phyloP scores from a whole-genome alignment of 2,888 invertebrate species.

The Ctenicera cuprea region DNA sequence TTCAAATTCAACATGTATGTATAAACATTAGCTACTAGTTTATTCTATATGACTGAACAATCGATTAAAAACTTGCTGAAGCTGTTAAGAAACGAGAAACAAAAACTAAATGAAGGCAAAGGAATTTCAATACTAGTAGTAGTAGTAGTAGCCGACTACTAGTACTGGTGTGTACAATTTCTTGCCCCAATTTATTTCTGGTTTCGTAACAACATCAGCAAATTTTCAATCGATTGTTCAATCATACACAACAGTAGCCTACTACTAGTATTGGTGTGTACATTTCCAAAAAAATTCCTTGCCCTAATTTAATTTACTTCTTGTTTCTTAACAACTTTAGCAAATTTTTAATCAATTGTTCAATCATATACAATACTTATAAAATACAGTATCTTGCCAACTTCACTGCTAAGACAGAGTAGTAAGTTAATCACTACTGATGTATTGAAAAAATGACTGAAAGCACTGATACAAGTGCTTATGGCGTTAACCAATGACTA shows the following conservation, averaged over 20 bases:
- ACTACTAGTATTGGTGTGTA: slow-evolving; percentile 67
- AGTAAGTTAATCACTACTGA: slow-evolving; percentile 60
- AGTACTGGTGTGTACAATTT: slow-evolving; percentile 66
- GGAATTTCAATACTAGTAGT: slow-evolving; percentile 65
- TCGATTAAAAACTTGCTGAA: slow-evolving; percentile 63
- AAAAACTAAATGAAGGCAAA: slow-evolving; percentile 62
- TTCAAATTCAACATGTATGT: slow-evolving; percentile 67
- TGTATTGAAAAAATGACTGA: slow-evolving; percentile 53
- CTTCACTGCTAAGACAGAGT: slow-evolving; percentile 67
- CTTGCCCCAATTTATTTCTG: slow-evolving; percentile 62
- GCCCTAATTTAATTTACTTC: slow-evolving; percentile 61
- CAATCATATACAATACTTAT: slow-evolving; percentile 67
- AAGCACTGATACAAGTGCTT: slow-evolving; percentile 53
- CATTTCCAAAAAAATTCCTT: slow-evolving; percentile 64
- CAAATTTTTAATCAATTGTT: slow-evolving; percentile 64
- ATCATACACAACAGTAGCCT: slow-evolving; percentile 66
- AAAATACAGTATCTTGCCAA: slow-evolving; percentile 68
- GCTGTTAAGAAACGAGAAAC: slow-evolving; percentile 57
- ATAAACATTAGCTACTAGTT: slow-evolving; percentile 68
- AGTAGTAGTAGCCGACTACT: slow-evolving; percentile 66
- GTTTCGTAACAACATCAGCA: slow-evolving; percentile 57
- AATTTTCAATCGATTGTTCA: slow-evolving; percentile 64
- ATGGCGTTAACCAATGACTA: slow-evolving; percentile 63
- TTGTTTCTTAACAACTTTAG: slow-evolving; percentile 57
- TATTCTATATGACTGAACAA: slow-evolving; percentile 65